Evolutionary conservation across 2,888 invertebrate genomes (phyloP).

Genomic region (Parasteatoda lunata): DNA sequence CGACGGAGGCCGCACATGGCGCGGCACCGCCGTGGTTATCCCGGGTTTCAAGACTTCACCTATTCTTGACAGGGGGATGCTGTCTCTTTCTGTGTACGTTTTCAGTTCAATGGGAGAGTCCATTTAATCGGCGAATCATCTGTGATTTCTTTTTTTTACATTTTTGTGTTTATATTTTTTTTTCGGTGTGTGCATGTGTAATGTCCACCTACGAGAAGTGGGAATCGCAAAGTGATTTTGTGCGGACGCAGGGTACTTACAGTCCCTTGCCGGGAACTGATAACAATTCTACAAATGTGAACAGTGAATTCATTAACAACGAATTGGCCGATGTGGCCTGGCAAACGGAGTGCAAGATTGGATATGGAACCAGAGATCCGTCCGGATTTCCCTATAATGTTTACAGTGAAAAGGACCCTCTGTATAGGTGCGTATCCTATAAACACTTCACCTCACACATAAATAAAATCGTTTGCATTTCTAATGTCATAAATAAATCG

Average conservation of each 20-base stretch:
- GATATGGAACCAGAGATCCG: slow-evolving; percentile 37
- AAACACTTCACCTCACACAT: not conserved
- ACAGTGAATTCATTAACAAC: slow-evolving; percentile 27
- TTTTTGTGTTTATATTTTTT: slow-evolving; percentile 4
- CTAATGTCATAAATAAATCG: too few relatives aligned
- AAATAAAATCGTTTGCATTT: too few relatives aligned
- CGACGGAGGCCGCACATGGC: slow-evolving; percentile 63
- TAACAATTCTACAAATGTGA: slow-evolving; percentile 10
- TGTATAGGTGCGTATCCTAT: slow-evolving; percentile 45
- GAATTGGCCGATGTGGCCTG: slow-evolving; percentile 62
- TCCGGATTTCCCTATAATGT: slow-evolving; percentile 57
- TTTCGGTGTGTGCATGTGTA: not conserved
- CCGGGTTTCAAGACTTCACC: slow-evolving; percentile 43
- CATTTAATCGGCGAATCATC: slow-evolving; percentile 19
- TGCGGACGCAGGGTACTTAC: slow-evolving; percentile 44
- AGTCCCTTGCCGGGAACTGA: slow-evolving; percentile 50
- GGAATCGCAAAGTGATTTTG: slow-evolving; percentile 37
- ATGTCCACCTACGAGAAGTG: slow-evolving; percentile 63
- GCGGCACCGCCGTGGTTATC: slow-evolving; percentile 55
- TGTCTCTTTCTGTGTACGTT: slow-evolving; percentile 29
- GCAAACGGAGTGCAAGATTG: slow-evolving; percentile 62
- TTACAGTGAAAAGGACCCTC: slow-evolving; percentile 49
- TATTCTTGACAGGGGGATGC: slow-evolving; percentile 45
- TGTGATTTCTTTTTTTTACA: slow-evolving; percentile 18
- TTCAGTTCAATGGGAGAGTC: slow-evolving; percentile 27